Evolutionary conservation across 2,113 vertebrate species (phyloP), one percentile per base, ranked within the genome.

Genomic region (Nibea coibor): DNA sequence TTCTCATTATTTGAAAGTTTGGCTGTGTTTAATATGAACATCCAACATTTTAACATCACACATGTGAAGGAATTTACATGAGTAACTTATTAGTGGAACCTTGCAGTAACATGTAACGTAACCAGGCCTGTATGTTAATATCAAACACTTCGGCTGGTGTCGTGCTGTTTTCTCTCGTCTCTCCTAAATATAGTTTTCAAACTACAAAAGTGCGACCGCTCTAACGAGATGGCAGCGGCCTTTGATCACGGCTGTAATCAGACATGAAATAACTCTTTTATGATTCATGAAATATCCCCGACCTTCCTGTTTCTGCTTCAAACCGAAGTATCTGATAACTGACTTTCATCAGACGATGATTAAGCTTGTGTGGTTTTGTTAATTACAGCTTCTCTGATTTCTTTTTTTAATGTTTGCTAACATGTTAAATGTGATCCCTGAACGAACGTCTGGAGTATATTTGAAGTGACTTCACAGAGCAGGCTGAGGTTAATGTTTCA

Each of bases 331-430:
- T 20, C 24, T 22, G 45, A 73, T 17, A 0, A 64, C 15, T 4
- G n/a, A 61, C 72, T 73, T 56, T 69, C 8, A 72, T 64, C 51
- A 71, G 20, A 57, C 3, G 42, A 7, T 19, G 43, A 48, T 15
- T 10, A 22, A n/a, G 58, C 19, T 0, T 1, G 14, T 48, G 72
- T 43, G 64, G 45, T 53, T 48, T 22, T 28, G 16, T 43, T 89
- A 83, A 88, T 88, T 47, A 77, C 51, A 61, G 76, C 58, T 50
- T 64, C 47, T 77, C 66, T 31, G 58, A 1, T 80, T 61, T 65
- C 28, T 53, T 31, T 63, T 26, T 26, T 66, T 45, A 2, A 17
- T 72, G 72, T 83, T 65, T 82, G 45, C 17, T 48, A 54, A 64
- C 48, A 1, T 28, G 14, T 8, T 65, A 8, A 51, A 47, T 48